Evolutionary conservation across 2,888 invertebrate genomes (phyloP), one percentile per base, ranked within the genome.

Genomic region (Hypsopygia costalis): DNA sequence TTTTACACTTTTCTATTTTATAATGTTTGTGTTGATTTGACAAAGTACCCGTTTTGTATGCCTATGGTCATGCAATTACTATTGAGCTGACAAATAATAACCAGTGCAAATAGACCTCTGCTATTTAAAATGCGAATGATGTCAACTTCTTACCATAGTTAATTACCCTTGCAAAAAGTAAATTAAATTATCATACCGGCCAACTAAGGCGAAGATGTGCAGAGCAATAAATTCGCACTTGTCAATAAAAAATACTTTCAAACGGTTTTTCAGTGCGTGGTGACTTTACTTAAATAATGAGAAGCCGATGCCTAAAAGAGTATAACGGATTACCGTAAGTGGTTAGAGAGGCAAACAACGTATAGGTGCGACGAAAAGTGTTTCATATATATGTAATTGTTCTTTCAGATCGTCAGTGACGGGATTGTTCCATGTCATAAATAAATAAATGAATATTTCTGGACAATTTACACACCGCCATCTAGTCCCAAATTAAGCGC

Each of bases 251-350:
- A 37, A 30, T n/a, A 37, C 16, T 25, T 25, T 25, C 31, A 22
- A 37, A 37, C 22, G 36, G 8, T 31, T 30, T 30, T n/a, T 21
- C 25, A 4, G 25, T 25, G n/a, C 30, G 20, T 11, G 36, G 30
- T 11, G 16, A 16, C 16, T 37, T 37, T 37, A 37, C 36, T 37
- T 37, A 37, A 31, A 31, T 42, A 46, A 46, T 40, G 40, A 44
- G 41, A 20, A 8, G 29, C 9, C 29, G 11, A 21, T 44, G 42
- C 41, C 36, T 41, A 49, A 36, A 42, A 54, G 44, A 51, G 52
- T 44, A 55, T 67, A 65, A 64, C 65, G 65, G 66, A 31, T 31
- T 49, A 41, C 36, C 29, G 34, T 49, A 62, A 65, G 64, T 61
- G 66, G 56, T 42, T 37, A 44, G 27, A 54, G 55, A 51, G 49